Percentiles rank a stretch among this genome's conserved stretches.
phyloP scores from a whole-genome alignment of 1,140 invertebrate species.

The Dendroctonus ponderosae region DNA sequence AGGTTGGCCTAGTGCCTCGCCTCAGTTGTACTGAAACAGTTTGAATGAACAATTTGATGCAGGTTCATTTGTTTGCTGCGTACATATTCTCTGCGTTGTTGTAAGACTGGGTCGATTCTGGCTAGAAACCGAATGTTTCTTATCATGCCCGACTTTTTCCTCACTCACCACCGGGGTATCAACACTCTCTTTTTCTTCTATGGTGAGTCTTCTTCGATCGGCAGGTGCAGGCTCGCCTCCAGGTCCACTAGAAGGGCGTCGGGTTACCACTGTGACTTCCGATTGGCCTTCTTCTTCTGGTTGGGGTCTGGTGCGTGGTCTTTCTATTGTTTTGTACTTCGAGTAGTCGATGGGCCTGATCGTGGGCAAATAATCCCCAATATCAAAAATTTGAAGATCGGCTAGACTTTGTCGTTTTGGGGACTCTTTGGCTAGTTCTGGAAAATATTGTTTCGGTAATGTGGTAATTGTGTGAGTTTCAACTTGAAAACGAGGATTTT shows the following conservation, averaged over 20 bases:
- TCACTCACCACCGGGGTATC: constrained; percentile 3
- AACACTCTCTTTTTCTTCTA: constrained; percentile 4
- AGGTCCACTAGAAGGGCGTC: too few relatives aligned
- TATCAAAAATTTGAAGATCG: constrained; percentile 44
- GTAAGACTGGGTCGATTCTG: constrained; percentile 3
- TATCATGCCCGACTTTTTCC: background rate
- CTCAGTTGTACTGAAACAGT: constrained; percentile 21
- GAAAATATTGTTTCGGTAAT: background rate
- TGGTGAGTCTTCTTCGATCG: too few relatives aligned
- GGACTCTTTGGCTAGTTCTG: constrained; percentile 40
- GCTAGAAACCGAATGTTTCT: too few relatives aligned
- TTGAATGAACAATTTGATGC: background rate
- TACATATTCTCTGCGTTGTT: constrained; percentile 19
- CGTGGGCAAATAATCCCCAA: constrained; percentile 44
- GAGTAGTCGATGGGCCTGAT: constrained; percentile 46
- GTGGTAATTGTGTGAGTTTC: background rate
- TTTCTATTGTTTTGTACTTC: constrained; percentile 49
- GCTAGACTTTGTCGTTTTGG: constrained; percentile 36
- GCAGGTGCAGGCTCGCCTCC: too few relatives aligned
- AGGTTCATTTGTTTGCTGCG: background rate
- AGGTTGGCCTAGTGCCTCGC: constrained; percentile 18
- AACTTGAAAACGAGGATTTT: background rate
- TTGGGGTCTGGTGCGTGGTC: constrained; percentile 11
- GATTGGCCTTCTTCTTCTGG: constrained; percentile 24
- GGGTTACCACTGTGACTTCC: too few relatives aligned